Base-by-base conservation (phyloP, 1,140 invertebrate genomes). In the Neocloeon triangulifer region DNA sequence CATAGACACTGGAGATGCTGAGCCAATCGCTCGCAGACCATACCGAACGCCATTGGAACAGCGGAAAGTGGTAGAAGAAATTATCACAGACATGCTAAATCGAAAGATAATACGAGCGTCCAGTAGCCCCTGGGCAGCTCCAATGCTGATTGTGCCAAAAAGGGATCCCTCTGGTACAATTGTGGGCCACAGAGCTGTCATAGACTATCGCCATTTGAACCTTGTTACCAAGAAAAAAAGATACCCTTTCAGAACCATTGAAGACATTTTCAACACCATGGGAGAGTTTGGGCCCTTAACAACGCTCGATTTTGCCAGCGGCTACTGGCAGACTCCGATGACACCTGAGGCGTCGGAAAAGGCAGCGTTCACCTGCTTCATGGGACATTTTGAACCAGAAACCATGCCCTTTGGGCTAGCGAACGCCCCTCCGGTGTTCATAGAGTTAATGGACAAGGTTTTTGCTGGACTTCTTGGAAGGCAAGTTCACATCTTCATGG, bases 151-250 rank as follows among this genome's bases (percentile, higher is more conserved):
- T 34, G 50, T 49, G 1, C 39, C 39, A 5, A 59, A 61, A 37
- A 41, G 41, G 28, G n/a, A n/a, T n/a, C n/a, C n/a, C n/a, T 37
- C 39, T 30, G 51, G 48, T 1, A 38, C 39, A 5, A 52, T 43
- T 41, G n/a, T n/a, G n/a, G n/a, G n/a, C n/a, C n/a, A n/a, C n/a
- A 33, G 52, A 16, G 41, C 43, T 1, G n/a, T 57, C 34, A 36
- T 62, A 0, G 57, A 66, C 38, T 64, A 53, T 36, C 25, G 58
- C 18, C 19, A 30, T 13, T 29, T 66, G 10, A 65, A 65, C 40
- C 19, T 30, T 0, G 38, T 53, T 0, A 61, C 51, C 0, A 42
- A 45, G 1, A 39, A 43, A 30, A 56, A 62, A 34, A 33, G 42
- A 9, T 64, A 48, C 36, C 61, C 59, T 0, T 33, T 59, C 2